Evolutionary conservation across 2,797 vertebrate genomes (phyloP).

Genomic region (Lagorchestes hirsutus): DNA sequence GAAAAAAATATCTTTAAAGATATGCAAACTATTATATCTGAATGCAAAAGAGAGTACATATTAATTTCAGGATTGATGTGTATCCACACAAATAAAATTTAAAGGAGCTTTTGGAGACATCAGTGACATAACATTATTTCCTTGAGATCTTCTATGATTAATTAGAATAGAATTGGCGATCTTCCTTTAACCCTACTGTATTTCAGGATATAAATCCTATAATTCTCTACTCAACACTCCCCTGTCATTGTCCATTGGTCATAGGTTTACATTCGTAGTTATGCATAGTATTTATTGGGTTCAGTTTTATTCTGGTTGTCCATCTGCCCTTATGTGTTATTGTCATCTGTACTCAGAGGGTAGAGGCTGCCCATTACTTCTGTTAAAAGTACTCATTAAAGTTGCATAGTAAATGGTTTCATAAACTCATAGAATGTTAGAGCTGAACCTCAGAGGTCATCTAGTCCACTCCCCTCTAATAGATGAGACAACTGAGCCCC

Average conservation of each 20-base stretch:
- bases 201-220: neutral
- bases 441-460: neutral
- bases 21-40: slow-evolving; percentile 18
- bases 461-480: neutral
- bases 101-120: neutral
- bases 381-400: neutral
- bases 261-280: neutral
- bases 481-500: neutral
- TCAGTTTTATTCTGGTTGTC: neutral
- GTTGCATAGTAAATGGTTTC: slow-evolving; percentile 13
- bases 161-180: slow-evolving; percentile 7
- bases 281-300: neutral
- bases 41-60: neutral
- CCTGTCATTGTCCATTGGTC: neutral
- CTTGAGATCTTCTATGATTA: slow-evolving; percentile 7
- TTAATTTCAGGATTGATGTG: neutral
- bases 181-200: neutral
- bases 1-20: slow-evolving; percentile 5
- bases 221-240: neutral
- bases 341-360: neutral
- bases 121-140: neutral
- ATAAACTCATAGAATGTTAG: neutral
- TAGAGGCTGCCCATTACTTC: slow-evolving; percentile 7
- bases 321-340: neutral
- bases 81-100: slow-evolving; percentile 1